phyloP scores from a whole-genome alignment of 2,113 vertebrate species.

The Nycticryphes semicollaris region DNA sequence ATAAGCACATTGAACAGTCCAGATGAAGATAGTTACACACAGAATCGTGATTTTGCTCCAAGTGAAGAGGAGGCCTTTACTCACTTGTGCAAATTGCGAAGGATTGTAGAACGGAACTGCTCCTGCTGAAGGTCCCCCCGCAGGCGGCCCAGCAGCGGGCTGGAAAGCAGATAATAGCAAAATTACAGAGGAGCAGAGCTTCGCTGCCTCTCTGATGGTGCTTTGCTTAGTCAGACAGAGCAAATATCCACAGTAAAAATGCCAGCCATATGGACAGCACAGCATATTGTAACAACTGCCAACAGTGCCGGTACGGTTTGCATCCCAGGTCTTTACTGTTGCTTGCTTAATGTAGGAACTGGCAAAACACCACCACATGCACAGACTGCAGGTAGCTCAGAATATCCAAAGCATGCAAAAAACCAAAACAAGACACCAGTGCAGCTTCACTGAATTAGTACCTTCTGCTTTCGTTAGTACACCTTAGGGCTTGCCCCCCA shows the following conservation, averaged over 20 bases:
- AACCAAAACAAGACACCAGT: not conserved
- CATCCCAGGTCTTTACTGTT: not conserved
- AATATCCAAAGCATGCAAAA: slow-evolving; percentile 36
- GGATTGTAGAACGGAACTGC: slow-evolving; percentile 89
- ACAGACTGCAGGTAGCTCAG: not conserved
- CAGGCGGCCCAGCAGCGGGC: slow-evolving; percentile 10
- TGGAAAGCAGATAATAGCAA: slow-evolving; percentile 31
- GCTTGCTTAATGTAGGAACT: not conserved
- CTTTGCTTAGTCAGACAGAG: not conserved
- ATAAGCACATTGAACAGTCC: not conserved
- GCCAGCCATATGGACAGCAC: not conserved
- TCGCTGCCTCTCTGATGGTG: not conserved
- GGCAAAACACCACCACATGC: slow-evolving; percentile 34
- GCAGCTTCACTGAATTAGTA: not conserved
- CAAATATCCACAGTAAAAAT: not conserved
- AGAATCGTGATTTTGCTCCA: not conserved
- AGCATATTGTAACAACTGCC: not conserved
- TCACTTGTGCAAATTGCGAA: slow-evolving; percentile 89
- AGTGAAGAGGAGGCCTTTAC: not conserved
- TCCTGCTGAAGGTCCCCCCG: slow-evolving; percentile 70
- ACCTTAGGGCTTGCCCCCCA: not conserved
- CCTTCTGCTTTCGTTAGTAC: slow-evolving; percentile 10
- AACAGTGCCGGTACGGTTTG: not conserved
- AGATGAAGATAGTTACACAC: not conserved
- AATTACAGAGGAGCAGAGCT: not conserved